Percentiles rank a stretch among this genome's conserved stretches.
phyloP scores from a whole-genome alignment of 2,113 vertebrate genomes.

The Takifugu flavidus region DNA sequence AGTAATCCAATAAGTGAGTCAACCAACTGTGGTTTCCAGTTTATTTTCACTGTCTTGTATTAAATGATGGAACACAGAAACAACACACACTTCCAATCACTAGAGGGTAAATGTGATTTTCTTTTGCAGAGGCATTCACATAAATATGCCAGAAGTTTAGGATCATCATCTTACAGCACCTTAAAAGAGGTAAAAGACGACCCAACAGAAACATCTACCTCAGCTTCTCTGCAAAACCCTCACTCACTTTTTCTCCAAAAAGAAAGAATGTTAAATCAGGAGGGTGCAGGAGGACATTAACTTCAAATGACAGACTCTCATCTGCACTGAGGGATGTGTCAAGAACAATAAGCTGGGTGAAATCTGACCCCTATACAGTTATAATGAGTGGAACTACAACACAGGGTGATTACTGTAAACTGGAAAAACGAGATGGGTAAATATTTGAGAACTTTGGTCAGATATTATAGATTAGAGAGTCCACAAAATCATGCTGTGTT shows the following conservation, averaged over 20 bases:
- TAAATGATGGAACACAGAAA: neutral
- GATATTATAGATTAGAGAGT: constrained; percentile 14
- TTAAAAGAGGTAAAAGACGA: constrained; percentile 6
- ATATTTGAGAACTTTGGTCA: constrained; percentile 29
- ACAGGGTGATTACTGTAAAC: constrained; percentile 6
- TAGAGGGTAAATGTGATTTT: neutral
- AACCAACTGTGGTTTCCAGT: neutral
- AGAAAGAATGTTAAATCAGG: neutral
- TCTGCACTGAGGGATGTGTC: constrained; percentile 24
- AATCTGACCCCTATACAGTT: constrained; percentile 30
- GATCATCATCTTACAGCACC: constrained; percentile 21
- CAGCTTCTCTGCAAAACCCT: neutral
- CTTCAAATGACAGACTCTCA: constrained; percentile 38
- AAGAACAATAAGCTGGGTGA: neutral
- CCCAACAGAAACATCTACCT: constrained; percentile 23
- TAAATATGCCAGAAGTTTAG: neutral
- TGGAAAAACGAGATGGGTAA: constrained; percentile 21
- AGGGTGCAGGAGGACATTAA: constrained; percentile 12
- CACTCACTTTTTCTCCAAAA: constrained; percentile 7
- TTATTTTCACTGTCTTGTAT: neutral
- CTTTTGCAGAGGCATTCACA: constrained; percentile 7
- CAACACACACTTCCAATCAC: constrained; percentile 1
- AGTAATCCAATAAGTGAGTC: neutral
- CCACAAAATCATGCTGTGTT: constrained; percentile 11
- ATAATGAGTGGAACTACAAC: neutral